Percentiles rank a stretch among this genome's conserved stretches.
Evolutionary conservation across 37 sponge, comb jelly and placozoan genomes (phyloP).

Genomic region (Crambe crambe): DNA sequence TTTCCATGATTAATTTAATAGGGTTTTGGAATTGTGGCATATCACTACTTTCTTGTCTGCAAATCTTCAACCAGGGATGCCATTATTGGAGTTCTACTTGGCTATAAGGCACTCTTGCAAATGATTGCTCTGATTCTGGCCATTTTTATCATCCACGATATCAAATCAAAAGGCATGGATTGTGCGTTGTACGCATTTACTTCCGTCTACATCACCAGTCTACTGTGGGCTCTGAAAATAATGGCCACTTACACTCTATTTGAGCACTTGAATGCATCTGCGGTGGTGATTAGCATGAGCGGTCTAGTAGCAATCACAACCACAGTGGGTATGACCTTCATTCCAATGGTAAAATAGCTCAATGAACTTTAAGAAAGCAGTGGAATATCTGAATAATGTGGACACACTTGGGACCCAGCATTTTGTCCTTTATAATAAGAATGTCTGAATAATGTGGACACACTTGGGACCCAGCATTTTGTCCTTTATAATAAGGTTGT

Average conservation of each 20-base stretch:
- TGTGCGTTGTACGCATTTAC: constrained; percentile 36
- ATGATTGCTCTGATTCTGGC: constrained; percentile 40
- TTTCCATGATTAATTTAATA: too few species aligned
- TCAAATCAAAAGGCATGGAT: constrained; percentile 48
- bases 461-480: too few species aligned
- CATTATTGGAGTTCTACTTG: constrained; percentile 36
- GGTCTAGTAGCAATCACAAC: constrained; percentile 19
- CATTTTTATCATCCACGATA: constrained; percentile 41
- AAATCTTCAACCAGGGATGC: too few species aligned
- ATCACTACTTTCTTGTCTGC: too few species aligned
- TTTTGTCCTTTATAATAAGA: too few species aligned
- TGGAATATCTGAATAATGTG: too few species aligned
- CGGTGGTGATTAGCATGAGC: constrained; percentile 9
- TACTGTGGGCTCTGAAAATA: constrained; percentile 26
- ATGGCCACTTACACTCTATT: constrained; percentile 15
- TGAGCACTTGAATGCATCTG: constrained; percentile 19
- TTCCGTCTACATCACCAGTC: constrained; percentile 36
- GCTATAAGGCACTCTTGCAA: constrained; percentile 48
- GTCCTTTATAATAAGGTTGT: too few species aligned
- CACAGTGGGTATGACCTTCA: constrained; percentile 34
- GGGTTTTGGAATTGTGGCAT: too few species aligned
- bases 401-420: too few species aligned
- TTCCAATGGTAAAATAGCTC: constrained; percentile 52
- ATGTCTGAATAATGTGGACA: not conserved
- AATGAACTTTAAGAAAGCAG: too few species aligned